Evolutionary conservation across 2,888 invertebrate species (phyloP).

Genomic region (Drosophila borborema): DNA sequence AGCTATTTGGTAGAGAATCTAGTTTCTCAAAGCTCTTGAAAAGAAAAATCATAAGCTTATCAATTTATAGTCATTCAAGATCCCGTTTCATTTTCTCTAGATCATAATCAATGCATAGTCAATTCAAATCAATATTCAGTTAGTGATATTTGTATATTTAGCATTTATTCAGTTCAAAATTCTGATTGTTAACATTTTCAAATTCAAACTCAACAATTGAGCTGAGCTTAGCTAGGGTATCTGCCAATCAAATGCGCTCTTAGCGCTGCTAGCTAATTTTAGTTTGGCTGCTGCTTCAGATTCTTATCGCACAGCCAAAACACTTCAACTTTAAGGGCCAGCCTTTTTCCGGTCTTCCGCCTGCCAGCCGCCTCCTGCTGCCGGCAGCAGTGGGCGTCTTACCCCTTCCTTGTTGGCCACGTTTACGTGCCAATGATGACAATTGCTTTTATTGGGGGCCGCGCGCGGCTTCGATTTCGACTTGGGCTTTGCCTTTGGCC

Average conservation of each 20-base stretch:
- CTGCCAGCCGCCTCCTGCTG: slow-evolving; percentile 15
- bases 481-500: slow-evolving; percentile 31
- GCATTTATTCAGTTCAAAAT: too few relatives aligned
- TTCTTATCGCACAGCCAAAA: slow-evolving; percentile 71
- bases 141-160: neutral
- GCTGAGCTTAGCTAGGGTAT: neutral
- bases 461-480: slow-evolving; percentile 66
- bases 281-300: slow-evolving; percentile 67
- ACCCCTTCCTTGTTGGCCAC: slow-evolving; percentile 24
- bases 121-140: neutral
- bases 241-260: neutral
- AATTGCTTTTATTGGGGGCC: slow-evolving; percentile 76
- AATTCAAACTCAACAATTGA: neutral
- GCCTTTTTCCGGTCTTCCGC: slow-evolving; percentile 67
- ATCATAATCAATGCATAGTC: neutral
- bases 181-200: too few relatives aligned
- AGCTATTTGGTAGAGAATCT: too few relatives aligned
- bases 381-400: slow-evolving; percentile 1
- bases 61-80: neutral
- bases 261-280: slow-evolving; percentile 25
- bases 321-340: slow-evolving; percentile 73
- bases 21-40: too few relatives aligned
- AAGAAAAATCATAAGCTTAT: too few relatives aligned
- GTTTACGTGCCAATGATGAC: slow-evolving; percentile 83
- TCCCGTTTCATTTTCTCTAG: neutral